phyloP scores from a whole-genome alignment of 2,797 vertebrate genomes.

The Rhinichthys osculus region DNA sequence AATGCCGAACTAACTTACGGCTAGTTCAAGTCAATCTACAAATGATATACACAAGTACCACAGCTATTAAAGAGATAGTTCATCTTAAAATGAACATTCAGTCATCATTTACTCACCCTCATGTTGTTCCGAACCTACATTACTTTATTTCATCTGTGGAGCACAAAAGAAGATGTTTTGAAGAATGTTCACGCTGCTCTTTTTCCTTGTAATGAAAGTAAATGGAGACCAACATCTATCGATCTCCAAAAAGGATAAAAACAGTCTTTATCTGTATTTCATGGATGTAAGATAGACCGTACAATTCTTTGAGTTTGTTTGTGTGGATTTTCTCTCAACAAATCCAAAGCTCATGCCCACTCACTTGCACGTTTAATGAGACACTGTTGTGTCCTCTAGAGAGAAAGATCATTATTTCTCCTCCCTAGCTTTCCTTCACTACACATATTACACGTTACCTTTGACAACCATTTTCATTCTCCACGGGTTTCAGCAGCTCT shows the following conservation, averaged over 20 bases:
- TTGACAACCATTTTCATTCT: constrained; percentile 24
- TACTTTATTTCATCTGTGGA: not conserved
- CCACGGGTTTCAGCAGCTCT: constrained; percentile 7
- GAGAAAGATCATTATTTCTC: constrained; percentile 45
- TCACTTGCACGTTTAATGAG: constrained; percentile 32
- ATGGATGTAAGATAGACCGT: not conserved
- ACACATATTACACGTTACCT: constrained; percentile 30
- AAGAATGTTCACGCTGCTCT: not conserved
- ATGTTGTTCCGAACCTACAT: not conserved
- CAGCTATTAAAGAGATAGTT: not conserved
- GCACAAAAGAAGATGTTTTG: not conserved
- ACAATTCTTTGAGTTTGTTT: not conserved
- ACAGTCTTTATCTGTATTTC: not conserved
- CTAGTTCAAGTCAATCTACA: not conserved
- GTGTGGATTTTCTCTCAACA: constrained; percentile 36
- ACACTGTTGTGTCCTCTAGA: constrained; percentile 20
- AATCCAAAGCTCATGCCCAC: constrained; percentile 41
- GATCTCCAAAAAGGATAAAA: not conserved
- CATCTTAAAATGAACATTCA: not conserved
- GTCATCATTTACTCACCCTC: not conserved
- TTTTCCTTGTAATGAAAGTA: not conserved
- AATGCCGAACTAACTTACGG: not conserved
- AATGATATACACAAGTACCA: not conserved
- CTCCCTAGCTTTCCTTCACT: constrained; percentile 22
- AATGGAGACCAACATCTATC: not conserved